phyloP scores from a whole-genome alignment of 1,140 invertebrate genomes.

The Lordiphosa clarofinis region DNA sequence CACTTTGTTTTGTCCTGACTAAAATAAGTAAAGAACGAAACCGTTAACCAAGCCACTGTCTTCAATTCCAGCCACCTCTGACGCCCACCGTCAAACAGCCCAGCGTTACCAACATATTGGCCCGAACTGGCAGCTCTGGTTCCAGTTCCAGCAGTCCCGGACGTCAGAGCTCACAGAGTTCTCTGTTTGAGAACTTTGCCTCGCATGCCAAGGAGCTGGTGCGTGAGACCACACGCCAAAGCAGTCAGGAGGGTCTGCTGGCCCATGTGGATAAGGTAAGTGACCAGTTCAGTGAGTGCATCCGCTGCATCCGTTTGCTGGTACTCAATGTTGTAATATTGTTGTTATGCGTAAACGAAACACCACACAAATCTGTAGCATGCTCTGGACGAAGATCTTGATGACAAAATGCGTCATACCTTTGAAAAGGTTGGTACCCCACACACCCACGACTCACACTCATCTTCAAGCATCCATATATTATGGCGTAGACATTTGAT shows the following conservation, averaged over 20 bases:
- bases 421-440: constrained; percentile 85
- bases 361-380: constrained; percentile 46
- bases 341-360: constrained; percentile 6
- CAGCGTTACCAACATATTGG: constrained; percentile 84
- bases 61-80: constrained; percentile 71
- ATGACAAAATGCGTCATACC: constrained; percentile 80
- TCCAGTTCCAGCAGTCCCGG: constrained; percentile 80
- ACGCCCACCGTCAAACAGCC: constrained; percentile 83
- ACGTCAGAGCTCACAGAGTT: constrained; percentile 89
- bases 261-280: constrained; percentile 93
- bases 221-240: constrained; percentile 90
- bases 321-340: constrained; percentile 51
- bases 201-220: constrained; percentile 92
- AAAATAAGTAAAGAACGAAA: too few species aligned
- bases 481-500: neutral
- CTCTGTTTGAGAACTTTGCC: constrained; percentile 91
- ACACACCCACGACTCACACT: constrained; percentile 8
- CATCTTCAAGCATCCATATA: neutral
- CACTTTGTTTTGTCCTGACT: too few species aligned
- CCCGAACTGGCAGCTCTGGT: constrained; percentile 84
- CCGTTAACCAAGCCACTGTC: too few species aligned
- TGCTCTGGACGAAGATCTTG: constrained; percentile 76
- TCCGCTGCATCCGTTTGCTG: constrained; percentile 7
- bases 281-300: neutral
- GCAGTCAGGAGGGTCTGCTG: constrained; percentile 92